Evolutionary conservation across 2,797 vertebrate species (phyloP), one percentile per base, ranked within the genome.

Genomic region (Schizopygopsis pylzovi): DNA sequence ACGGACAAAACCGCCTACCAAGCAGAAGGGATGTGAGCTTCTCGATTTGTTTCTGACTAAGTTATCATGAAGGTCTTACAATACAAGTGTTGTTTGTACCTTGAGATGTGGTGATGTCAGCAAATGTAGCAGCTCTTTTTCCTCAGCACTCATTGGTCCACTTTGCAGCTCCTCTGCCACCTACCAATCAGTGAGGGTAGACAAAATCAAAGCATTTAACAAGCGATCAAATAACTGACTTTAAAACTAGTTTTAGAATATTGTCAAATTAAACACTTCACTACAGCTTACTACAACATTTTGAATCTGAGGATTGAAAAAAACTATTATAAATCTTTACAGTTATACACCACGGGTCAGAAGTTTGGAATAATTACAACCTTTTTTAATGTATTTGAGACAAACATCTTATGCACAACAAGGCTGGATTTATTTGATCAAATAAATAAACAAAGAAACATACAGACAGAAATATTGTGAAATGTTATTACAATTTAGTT

Each of bases 81-180:
- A 67, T 13, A 6, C 43, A 43, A 10, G 6, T 22, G 1, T 22
- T 6, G 18, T n/a, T 59, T 88, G 79, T 95, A 99, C 98, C 96
- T 95, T 97, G 67, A 99, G 95, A 91, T 99, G 97, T 3, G 97
- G 98, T 1, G 96, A 97, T 4, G 95, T 97, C 92, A 99, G 92
- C 89, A 99, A 92, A 91, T 96, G 96, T 63, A 98, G 94, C 75
- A 99, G 95, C 90, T 99, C 98, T 85, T 95, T 97, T 92, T 98
- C 97, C 45, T 98, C 97, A 0, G 94, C 92, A 90, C 95, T 98
- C 95, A 97, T 97, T 0, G 97, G 95, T 83, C 96, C 93, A 0
- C 96, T 96, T 94, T 99, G 98, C 89, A 99, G 91, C 89, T 99
- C 98, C 91, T 99, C 98, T 16, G 96, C 96, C 85, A 99, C 97